Conservation (phyloP, 2,113 vertebrate species). For the Chaetodon auriga region DNA sequence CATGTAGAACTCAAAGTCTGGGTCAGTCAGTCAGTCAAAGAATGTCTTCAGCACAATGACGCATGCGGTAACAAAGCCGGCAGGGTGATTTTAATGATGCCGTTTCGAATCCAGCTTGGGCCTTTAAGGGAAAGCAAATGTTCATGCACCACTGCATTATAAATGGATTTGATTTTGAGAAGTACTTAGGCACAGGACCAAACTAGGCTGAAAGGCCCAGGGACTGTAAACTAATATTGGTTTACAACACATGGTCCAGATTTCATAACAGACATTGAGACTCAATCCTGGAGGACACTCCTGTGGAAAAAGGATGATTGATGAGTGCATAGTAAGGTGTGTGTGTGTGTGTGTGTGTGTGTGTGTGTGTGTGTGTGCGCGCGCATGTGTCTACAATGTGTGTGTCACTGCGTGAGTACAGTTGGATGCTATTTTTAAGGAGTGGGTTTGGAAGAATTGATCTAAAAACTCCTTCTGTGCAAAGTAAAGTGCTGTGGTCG, state of each 20-base stretch:
- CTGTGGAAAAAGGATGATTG: slow-evolving; percentile 79
- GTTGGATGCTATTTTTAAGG: slow-evolving; percentile 26
- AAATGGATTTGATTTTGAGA: slow-evolving; percentile 83
- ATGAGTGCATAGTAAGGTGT: slow-evolving; percentile 68
- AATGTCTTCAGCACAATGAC: slow-evolving; percentile 33
- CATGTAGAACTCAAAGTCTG: slow-evolving; percentile 6
- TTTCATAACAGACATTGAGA: slow-evolving; percentile 80
- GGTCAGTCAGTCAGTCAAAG: slow-evolving; percentile 32
- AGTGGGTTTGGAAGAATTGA: slow-evolving; percentile 25
- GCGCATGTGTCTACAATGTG: background rate
- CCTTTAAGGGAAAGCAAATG: slow-evolving; percentile 73
- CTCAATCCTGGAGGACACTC: slow-evolving; percentile 72
- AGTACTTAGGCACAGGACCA: slow-evolving; percentile 79
- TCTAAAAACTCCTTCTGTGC: slow-evolving; percentile 35
- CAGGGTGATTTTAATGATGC: slow-evolving; percentile 59
- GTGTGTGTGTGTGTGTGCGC: no score
- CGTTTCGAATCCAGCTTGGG: slow-evolving; percentile 41
- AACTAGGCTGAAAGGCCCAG: slow-evolving; percentile 74
- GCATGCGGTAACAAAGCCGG: slow-evolving; percentile 31
- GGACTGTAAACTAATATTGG: slow-evolving; percentile 81
- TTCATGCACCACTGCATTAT: slow-evolving; percentile 70
- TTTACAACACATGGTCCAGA: slow-evolving; percentile 75
- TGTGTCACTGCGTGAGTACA: slow-evolving; percentile 2
- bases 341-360: slow-evolving; percentile 31
- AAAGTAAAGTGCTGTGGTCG: background rate